Percentiles rank a stretch among this genome's conserved stretches.
phyloP scores from a whole-genome alignment of 2,113 vertebrate species.

The Seriola aureovittata region DNA sequence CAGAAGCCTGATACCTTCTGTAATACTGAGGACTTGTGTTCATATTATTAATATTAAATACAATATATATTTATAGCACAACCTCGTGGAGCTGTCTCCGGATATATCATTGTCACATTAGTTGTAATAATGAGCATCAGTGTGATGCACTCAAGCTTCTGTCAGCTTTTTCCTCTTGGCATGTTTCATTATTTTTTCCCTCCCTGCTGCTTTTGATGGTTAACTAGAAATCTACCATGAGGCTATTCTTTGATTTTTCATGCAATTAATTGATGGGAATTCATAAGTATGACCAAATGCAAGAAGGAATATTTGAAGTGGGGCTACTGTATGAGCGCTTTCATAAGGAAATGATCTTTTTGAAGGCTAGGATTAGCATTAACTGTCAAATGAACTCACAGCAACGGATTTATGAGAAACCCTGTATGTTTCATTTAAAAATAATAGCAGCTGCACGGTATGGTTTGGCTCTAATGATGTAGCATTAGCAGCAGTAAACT shows the following conservation, averaged over 20 bases:
- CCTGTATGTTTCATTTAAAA: neutral
- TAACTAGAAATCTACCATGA: neutral
- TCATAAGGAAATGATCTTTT: neutral
- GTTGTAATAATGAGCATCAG: constrained; percentile 5
- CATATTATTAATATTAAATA: neutral
- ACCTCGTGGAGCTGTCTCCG: constrained; percentile 6
- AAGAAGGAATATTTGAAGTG: neutral
- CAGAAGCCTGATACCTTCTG: neutral
- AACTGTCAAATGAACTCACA: neutral
- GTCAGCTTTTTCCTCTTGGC: constrained; percentile 4
- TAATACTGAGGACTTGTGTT: neutral
- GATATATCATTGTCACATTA: constrained; percentile 8
- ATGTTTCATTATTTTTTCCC: constrained; percentile 2
- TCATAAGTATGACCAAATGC: constrained; percentile 2
- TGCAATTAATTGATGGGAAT: constrained; percentile 16
- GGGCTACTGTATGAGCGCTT: neutral
- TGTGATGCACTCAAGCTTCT: neutral
- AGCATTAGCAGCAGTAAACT: neutral
- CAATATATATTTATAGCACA: neutral
- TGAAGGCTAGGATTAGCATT: constrained; percentile 11
- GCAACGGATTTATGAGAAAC: neutral
- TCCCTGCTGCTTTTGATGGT: constrained; percentile 5
- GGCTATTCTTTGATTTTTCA: neutral
- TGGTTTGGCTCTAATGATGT: neutral
- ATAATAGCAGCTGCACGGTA: neutral